Evolutionary conservation across 2,797 vertebrate genomes (phyloP).

Genomic region (Sebastes alutus): DNA sequence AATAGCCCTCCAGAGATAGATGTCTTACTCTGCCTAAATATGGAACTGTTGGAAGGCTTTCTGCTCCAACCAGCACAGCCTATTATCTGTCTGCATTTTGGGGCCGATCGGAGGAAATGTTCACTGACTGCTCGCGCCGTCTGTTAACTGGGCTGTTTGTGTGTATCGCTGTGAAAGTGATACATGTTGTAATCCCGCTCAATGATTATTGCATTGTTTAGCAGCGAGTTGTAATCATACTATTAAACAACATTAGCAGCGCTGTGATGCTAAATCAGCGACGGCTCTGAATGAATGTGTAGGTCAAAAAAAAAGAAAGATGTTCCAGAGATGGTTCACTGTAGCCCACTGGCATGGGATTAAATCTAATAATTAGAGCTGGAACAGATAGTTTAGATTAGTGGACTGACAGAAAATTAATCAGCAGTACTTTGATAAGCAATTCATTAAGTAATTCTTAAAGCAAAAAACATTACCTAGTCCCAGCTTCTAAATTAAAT

Average conservation of each 20-base stretch:
- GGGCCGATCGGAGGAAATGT: slow-evolving; percentile 10
- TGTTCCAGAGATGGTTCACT: neutral
- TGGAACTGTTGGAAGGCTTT: slow-evolving; percentile 42
- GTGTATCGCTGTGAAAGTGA: slow-evolving; percentile 15
- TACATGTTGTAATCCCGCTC: slow-evolving; percentile 31
- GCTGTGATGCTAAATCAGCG: neutral
- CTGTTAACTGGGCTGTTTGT: slow-evolving; percentile 16
- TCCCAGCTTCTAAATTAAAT: neutral
- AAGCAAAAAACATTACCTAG: neutral
- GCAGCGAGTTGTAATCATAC: slow-evolving; percentile 24
- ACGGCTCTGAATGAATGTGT: neutral
- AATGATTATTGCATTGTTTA: slow-evolving; percentile 29
- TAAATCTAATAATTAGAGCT: neutral
- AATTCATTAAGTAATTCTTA: neutral
- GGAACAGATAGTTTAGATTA: neutral
- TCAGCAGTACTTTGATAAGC: neutral
- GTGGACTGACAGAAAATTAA: neutral
- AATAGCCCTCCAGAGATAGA: slow-evolving; percentile 54
- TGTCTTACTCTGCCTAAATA: slow-evolving; percentile 59
- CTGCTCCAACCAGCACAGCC: slow-evolving; percentile 22
- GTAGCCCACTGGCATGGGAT: neutral
- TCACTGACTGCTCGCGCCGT: slow-evolving; percentile 12
- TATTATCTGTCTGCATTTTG: slow-evolving; percentile 40
- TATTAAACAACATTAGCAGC: slow-evolving; percentile 6
- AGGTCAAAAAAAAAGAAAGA: slow-evolving; percentile 3